These are phyloP conservation scores for Pangasius macronema DNA, from an alignment of 2,797 vertebrate genomes.

Conservation along the genomic window DNA sequence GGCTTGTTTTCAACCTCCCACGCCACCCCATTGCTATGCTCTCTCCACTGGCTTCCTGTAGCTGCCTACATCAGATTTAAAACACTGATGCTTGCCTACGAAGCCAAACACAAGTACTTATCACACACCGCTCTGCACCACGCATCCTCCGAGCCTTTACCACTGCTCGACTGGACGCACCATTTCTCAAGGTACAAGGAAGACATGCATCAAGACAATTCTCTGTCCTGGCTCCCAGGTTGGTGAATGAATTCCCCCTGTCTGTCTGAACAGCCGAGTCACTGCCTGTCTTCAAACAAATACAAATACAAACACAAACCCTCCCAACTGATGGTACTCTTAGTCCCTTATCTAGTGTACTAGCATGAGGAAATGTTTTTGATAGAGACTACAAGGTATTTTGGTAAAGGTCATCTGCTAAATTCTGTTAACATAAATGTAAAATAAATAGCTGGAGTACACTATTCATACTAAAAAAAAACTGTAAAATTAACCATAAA, in stretches of 20 bases:
- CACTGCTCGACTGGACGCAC: too few species aligned
- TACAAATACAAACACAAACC: not conserved
- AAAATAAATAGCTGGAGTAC: too few species aligned
- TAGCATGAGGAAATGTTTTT: not conserved
- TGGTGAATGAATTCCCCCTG: not conserved
- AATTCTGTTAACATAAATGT: too few species aligned
- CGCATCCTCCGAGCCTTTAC: not conserved
- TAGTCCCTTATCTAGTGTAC: not conserved
- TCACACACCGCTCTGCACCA: not conserved
- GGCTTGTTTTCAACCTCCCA: not conserved
- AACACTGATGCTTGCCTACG: not conserved
- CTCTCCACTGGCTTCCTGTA: not conserved
- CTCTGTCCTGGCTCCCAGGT: not conserved
- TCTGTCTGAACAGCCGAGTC: not conserved
- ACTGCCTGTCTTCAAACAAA: not conserved
- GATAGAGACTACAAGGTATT: not conserved
- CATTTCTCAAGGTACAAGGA: not conserved
- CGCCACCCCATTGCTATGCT: not conserved
- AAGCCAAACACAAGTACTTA: not conserved
- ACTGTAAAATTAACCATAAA: not conserved
- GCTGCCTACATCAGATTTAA: not conserved
- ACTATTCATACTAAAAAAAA: not conserved
- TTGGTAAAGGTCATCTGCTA: not conserved
- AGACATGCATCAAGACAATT: not conserved
- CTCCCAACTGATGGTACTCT: not conserved